Conservation (phyloP, 1,140 invertebrate species). For the Trichogramma pretiosum region DNA sequence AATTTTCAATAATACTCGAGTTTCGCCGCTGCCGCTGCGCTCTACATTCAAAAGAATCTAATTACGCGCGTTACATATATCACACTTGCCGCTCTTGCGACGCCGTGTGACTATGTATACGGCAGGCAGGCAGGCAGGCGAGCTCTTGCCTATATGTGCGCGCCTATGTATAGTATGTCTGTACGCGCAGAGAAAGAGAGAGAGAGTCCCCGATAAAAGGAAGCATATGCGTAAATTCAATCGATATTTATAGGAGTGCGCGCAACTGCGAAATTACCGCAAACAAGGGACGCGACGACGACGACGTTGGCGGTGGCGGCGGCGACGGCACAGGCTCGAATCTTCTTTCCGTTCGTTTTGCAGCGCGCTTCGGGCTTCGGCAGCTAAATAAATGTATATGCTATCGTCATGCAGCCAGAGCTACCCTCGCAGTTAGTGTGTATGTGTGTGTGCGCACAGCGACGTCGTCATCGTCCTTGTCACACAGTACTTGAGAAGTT, state of each 20-base stretch:
- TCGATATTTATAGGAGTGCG: neutral
- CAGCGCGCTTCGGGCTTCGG: neutral
- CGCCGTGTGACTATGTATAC: too few species aligned
- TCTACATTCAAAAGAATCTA: neutral
- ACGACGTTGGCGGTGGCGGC: too few species aligned
- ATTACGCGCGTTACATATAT: constrained; percentile 2
- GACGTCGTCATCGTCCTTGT: constrained; percentile 3
- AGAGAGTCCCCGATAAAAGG: too few species aligned
- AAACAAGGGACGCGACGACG: too few species aligned
- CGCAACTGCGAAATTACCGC: constrained; percentile 1
- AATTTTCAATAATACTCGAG: neutral
- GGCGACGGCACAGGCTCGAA: too few species aligned
- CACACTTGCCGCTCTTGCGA: too few species aligned
- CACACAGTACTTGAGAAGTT: constrained; percentile 13
- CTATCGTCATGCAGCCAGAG: neutral
- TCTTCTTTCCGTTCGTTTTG: neutral
- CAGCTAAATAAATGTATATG: neutral
- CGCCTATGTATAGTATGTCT: too few species aligned
- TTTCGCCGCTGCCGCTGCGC: neutral
- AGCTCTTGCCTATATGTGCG: too few species aligned
- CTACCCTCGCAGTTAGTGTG: too few species aligned
- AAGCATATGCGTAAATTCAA: too few species aligned
- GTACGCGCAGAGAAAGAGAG: neutral
- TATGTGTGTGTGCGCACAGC: neutral
- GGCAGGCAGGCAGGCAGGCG: too few species aligned